phyloP scores from a whole-genome alignment of 2,888 invertebrate species.

The Sialis lutaria region DNA sequence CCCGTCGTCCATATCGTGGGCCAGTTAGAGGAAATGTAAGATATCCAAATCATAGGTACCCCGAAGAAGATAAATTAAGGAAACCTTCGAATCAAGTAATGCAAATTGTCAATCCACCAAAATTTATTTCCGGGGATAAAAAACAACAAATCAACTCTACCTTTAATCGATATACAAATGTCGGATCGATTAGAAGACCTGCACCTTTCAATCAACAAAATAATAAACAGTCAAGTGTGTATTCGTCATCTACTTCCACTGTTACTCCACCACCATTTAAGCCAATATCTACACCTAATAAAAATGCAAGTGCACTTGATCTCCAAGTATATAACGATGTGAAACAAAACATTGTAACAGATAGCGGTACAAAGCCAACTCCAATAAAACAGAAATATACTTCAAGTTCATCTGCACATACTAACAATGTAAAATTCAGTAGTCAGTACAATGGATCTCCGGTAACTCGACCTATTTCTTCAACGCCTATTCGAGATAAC shows the following conservation, averaged over 20 bases:
- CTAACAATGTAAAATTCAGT: slow-evolving; percentile 15
- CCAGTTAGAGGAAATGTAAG: slow-evolving; percentile 10
- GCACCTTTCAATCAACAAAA: neutral
- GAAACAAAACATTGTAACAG: neutral
- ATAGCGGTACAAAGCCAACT: neutral
- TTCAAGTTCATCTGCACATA: neutral
- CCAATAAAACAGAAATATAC: slow-evolving; percentile 2
- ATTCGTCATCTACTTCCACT: neutral
- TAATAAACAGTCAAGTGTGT: neutral
- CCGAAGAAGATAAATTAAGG: slow-evolving; percentile 12
- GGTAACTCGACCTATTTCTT: slow-evolving; percentile 11
- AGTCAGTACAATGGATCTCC: slow-evolving; percentile 27
- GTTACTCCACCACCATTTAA: neutral
- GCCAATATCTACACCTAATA: neutral
- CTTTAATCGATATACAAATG: neutral
- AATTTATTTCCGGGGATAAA: slow-evolving; percentile 3
- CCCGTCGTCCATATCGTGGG: slow-evolving; percentile 6
- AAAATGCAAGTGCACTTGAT: neutral
- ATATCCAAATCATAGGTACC: slow-evolving; percentile 19
- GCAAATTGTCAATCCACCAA: slow-evolving; percentile 10
- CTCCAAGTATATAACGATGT: slow-evolving; percentile 1
- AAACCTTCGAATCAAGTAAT: slow-evolving; percentile 7
- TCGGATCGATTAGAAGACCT: neutral
- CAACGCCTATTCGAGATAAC: slow-evolving; percentile 19
- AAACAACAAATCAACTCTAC: neutral